Conservation (phyloP, 1,140 invertebrate genomes). For the Zophobas atratus region DNA sequence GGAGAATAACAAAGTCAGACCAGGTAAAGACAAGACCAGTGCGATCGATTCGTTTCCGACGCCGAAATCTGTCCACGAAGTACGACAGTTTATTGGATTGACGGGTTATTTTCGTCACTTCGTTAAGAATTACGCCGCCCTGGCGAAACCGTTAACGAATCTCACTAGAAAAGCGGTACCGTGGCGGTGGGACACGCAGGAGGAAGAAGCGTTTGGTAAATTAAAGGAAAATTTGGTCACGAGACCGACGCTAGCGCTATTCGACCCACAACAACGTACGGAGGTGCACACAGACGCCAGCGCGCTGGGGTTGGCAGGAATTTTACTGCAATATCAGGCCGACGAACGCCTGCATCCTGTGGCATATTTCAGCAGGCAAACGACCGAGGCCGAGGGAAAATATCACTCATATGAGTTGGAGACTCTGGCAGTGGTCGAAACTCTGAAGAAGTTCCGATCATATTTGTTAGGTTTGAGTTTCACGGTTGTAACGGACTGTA, state of each 20-base stretch:
- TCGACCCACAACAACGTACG: slow-evolving; percentile 33
- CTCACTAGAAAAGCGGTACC: not conserved
- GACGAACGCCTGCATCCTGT: slow-evolving; percentile 45
- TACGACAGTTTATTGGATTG: slow-evolving; percentile 51
- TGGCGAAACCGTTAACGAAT: slow-evolving; percentile 27
- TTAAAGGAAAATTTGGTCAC: slow-evolving; percentile 47
- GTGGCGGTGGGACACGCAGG: slow-evolving; percentile 4
- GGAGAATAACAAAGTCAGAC: slow-evolving; percentile 18
- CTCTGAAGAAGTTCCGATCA: slow-evolving; percentile 58
- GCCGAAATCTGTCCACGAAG: slow-evolving; percentile 34
- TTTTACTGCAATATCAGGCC: slow-evolving; percentile 37
- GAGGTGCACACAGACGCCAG: slow-evolving; percentile 54
- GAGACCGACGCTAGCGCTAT: slow-evolving; percentile 52
- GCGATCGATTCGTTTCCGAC: slow-evolving; percentile 6
- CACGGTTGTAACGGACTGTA: slow-evolving; percentile 49
- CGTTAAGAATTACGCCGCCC: slow-evolving; percentile 41
- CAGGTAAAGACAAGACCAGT: slow-evolving; percentile 2
- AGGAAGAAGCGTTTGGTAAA: slow-evolving; percentile 29
- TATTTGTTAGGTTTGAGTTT: slow-evolving; percentile 65
- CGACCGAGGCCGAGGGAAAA: slow-evolving; percentile 52
- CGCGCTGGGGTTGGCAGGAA: slow-evolving; percentile 46
- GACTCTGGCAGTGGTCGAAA: slow-evolving; percentile 62
- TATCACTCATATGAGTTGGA: slow-evolving; percentile 59
- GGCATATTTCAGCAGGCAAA: slow-evolving; percentile 43
- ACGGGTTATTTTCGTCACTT: slow-evolving; percentile 49